phyloP scores from a whole-genome alignment of 2,113 vertebrate genomes.

The Penelope pileata region DNA sequence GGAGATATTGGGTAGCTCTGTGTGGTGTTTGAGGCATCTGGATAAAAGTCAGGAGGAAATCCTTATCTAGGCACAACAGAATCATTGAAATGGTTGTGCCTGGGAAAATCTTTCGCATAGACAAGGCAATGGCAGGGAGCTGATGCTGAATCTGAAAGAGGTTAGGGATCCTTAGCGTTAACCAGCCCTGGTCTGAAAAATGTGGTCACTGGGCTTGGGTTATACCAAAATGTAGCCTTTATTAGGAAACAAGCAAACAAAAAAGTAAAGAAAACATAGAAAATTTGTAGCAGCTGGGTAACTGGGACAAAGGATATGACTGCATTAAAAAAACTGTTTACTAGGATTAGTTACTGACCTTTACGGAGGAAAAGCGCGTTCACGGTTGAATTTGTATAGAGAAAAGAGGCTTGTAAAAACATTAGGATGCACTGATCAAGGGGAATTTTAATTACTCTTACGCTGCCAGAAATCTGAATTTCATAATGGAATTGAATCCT shows the following conservation, averaged over 20 bases:
- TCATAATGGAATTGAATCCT: neutral
- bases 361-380: neutral
- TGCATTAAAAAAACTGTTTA: neutral
- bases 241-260: fast-evolving
- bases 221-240: neutral
- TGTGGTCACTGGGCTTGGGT: neutral
- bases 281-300: neutral
- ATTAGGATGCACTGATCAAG: neutral
- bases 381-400: neutral
- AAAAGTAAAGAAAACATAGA: fast-evolving
- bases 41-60: neutral
- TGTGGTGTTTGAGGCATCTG: neutral
- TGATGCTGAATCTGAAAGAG: neutral
- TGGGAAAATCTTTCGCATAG: neutral
- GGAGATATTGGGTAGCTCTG: neutral
- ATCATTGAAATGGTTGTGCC: neutral
- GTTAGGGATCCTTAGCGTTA: neutral
- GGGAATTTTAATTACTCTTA: neutral
- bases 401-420: neutral
- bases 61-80: neutral
- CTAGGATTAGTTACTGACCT: neutral
- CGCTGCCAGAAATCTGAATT: neutral
- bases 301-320: neutral
- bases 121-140: neutral
- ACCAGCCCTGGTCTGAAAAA: neutral